Base-by-base conservation (phyloP, 2,113 vertebrate species). In the Phrynocephalus versicolor region DNA sequence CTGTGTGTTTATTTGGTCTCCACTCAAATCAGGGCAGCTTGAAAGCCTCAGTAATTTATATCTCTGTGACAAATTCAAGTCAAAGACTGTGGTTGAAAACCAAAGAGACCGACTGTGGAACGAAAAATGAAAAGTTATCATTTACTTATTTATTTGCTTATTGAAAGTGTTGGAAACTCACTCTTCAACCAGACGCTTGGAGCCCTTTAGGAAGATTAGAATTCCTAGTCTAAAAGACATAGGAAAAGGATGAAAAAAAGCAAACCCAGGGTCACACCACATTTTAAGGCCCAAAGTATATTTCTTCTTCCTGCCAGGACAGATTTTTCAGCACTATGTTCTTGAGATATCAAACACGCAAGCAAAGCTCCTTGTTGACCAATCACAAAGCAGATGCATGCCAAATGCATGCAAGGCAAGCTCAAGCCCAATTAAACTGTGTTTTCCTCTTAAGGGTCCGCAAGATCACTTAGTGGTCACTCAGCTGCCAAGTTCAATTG, bases 11-110 rank as follows among this genome's bases (percentile, higher is more conserved):
- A 27, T 83, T 89, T 67, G 62, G 78, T 73, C 86, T 91, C 87
- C 0, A 19, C 87, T 91, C 82, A 25, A 73, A 82, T n/a, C 3
- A n/a, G 64, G 88, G 64, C 72, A 87, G 87, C 85, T 87, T 23
- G 1, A 15, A n/a, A 87, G 33, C 0, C 82, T 79, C 82, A 57
- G 89, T 67, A 57, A 8, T 81, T 84, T 71, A 73, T 65, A 45
- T 76, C 58, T 67, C 15, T 1, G 0, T 23, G 78, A 16, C 9
- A 30, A 91, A 41, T 82, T 74, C 80, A 90, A 41, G 84, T 75
- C 82, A 74, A 89, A 87, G 51, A 81, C 57, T 7, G 8, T 1
- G n/a, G 30, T 13, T 69, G 73, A 41, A 12, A 5, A 4, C 41
- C 33, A 58, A 79, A 85, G 70, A 14, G 37, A 57, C 41, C 39